phyloP scores from a whole-genome alignment of 92 coral and sea anemone species.

The Epizoanthus fatuus region DNA sequence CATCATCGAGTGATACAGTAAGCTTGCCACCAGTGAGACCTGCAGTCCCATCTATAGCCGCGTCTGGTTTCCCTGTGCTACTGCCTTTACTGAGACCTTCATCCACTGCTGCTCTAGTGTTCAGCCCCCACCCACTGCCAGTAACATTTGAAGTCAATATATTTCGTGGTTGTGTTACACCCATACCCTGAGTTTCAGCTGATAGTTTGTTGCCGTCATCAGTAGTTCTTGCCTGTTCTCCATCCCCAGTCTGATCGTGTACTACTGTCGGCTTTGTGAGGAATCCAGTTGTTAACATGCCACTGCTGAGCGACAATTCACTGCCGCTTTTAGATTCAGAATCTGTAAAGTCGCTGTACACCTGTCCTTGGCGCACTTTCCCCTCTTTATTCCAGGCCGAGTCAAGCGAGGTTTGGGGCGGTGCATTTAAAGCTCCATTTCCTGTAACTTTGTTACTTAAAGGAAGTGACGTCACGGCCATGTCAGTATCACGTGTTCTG shows the following conservation, averaged over 20 bases:
- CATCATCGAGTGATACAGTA: slow-evolving; percentile 56
- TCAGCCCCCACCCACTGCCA: background rate
- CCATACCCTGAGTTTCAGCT: background rate
- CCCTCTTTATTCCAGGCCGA: slow-evolving; percentile 13
- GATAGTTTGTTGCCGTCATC: background rate
- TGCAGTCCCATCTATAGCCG: background rate
- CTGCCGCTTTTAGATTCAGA: slow-evolving; percentile 62
- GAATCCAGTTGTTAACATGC: slow-evolving; percentile 58
- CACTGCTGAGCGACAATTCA: slow-evolving; percentile 66
- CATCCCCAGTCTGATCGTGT: background rate
- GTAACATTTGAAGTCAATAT: slow-evolving; percentile 9
- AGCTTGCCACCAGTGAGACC: background rate
- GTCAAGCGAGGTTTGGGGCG: background rate
- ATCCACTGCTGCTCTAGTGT: background rate
- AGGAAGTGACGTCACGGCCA: slow-evolving; percentile 8
- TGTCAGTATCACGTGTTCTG: slow-evolving; percentile 54
- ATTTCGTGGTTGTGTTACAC: background rate
- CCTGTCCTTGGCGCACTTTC: slow-evolving; percentile 23
- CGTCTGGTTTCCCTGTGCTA: background rate
- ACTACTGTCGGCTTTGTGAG: slow-evolving; percentile 51
- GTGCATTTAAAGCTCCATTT: background rate
- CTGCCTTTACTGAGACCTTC: background rate
- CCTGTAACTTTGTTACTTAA: background rate
- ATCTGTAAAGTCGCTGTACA: slow-evolving; percentile 29
- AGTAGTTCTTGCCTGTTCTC: background rate